These are phyloP conservation scores for Pseudorasbora parva DNA, from an alignment of 2,113 vertebrate genomes.

Conservation along the genomic window DNA sequence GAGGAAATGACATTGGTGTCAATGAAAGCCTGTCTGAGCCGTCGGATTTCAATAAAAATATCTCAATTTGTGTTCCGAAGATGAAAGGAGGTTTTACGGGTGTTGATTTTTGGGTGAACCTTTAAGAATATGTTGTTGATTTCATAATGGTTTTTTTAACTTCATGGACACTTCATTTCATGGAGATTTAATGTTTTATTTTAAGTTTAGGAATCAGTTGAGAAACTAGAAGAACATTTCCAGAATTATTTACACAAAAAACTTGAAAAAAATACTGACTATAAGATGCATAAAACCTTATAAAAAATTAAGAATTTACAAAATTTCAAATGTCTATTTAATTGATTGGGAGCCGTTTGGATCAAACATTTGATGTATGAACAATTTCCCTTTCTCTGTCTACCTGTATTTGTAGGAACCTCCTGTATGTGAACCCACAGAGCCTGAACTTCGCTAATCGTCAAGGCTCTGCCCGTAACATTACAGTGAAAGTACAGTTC, in stretches of 20 bases:
- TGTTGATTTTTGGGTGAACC: no score
- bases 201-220: background rate
- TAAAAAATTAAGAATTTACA: no score
- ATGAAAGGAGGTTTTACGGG: no score
- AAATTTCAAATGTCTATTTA: background rate
- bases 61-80: no score
- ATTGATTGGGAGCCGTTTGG: background rate
- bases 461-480: slow-evolving; percentile 96
- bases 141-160: background rate
- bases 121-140: background rate
- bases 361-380: background rate
- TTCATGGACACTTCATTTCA: no score
- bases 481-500: slow-evolving; percentile 99
- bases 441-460: slow-evolving; percentile 99
- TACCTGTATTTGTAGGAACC: slow-evolving; percentile 80
- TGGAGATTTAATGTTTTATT: background rate
- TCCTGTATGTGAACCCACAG: slow-evolving; percentile 95
- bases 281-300: no score
- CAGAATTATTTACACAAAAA: background rate
- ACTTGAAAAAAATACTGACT: no score
- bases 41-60: no score
- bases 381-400: background rate
- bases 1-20: no score
- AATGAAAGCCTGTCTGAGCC: no score
- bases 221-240: background rate